These are phyloP conservation scores for Argopecten irradians DNA, from an alignment of 1,140 invertebrate genomes.

Conservation along the genomic window DNA sequence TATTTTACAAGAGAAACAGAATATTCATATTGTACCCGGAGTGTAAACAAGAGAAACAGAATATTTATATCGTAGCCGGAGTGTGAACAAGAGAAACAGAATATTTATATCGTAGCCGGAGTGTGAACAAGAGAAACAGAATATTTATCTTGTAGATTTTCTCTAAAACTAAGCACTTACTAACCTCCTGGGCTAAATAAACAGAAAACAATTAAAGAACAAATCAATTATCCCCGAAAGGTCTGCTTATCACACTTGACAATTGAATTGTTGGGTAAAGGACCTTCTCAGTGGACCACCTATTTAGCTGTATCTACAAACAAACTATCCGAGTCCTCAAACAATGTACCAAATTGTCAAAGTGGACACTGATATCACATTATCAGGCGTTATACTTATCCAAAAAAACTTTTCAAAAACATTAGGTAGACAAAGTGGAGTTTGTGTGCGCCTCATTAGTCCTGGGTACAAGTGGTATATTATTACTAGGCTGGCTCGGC, in stretches of 20 bases:
- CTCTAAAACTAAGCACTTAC: too few relatives aligned
- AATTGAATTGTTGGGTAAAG: conserved; percentile 1
- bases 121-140: neutral
- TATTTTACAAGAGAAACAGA: too few relatives aligned
- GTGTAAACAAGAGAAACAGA: too few relatives aligned
- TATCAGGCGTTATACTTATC: neutral
- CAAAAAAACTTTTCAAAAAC: neutral
- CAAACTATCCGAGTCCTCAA: neutral
- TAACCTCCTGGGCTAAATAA: too few relatives aligned
- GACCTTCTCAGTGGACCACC: neutral
- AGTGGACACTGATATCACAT: neutral
- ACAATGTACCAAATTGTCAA: neutral
- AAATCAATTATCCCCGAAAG: neutral
- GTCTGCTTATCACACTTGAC: neutral
- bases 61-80: too few relatives aligned
- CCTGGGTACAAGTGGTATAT: too few relatives aligned
- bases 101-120: neutral
- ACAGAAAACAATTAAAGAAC: neutral
- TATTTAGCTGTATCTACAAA: neutral
- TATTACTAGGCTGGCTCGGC: too few relatives aligned
- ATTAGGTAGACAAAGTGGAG: neutral
- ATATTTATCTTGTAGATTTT: neutral
- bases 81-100: neutral
- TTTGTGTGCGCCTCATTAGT: neutral
- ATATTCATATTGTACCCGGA: too few relatives aligned